Percentiles rank a stretch among this genome's conserved stretches.
These are phyloP conservation scores for Dyspetes luteomarginatus DNA, from an alignment of 2,888 invertebrate genomes.

Conservation along the genomic window DNA sequence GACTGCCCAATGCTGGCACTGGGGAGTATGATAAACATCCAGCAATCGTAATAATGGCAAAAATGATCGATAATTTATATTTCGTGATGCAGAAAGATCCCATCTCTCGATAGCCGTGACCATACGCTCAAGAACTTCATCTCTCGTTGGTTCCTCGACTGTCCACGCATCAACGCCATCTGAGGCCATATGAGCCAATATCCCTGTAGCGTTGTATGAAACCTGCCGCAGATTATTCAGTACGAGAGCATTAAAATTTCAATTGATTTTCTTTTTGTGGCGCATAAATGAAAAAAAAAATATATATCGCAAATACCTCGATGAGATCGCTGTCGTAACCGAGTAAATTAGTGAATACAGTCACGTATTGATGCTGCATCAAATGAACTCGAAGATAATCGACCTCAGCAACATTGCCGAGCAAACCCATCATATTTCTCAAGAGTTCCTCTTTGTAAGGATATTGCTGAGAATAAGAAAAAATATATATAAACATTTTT, in stretches of 20 bases:
- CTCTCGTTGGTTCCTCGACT: constrained; percentile 88
- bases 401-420: constrained; percentile 99
- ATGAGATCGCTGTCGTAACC: constrained; percentile 96
- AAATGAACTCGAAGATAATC: constrained; percentile 90
- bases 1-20: constrained; percentile 98
- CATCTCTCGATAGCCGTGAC: constrained; percentile 93
- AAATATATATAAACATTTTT: neutral
- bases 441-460: constrained; percentile 95
- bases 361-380: constrained; percentile 93
- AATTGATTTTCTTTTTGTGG: too few species aligned
- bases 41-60: constrained; percentile 95
- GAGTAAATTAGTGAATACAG: constrained; percentile 93
- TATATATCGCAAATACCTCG: constrained; percentile 92
- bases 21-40: constrained; percentile 92
- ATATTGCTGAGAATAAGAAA: constrained; percentile 87
- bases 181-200: constrained; percentile 97
- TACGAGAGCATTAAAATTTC: neutral
- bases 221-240: constrained; percentile 84
- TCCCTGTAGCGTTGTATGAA: constrained; percentile 98
- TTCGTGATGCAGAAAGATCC: constrained; percentile 94
- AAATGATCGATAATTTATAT: constrained; percentile 98
- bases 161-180: constrained; percentile 95
- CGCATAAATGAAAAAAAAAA: constrained; percentile 24
- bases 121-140: constrained; percentile 90
- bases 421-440: constrained; percentile 98